These are phyloP conservation scores for Drosophila paramelanica DNA, from an alignment of 2,888 invertebrate genomes.

Conservation along the genomic window DNA sequence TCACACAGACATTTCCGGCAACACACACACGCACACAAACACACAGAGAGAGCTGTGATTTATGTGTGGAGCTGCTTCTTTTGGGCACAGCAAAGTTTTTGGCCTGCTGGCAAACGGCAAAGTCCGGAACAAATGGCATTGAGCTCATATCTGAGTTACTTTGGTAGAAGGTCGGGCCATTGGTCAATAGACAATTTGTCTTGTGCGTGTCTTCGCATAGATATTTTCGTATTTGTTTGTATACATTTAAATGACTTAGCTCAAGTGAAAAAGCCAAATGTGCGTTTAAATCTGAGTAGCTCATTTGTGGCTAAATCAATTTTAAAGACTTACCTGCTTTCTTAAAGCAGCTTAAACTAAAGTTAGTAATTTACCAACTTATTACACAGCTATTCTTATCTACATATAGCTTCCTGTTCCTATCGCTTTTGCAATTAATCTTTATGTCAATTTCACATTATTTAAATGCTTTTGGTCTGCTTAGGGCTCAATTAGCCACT, in stretches of 20 bases:
- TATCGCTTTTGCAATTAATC: slow-evolving; percentile 28
- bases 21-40: slow-evolving; percentile 1
- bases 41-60: slow-evolving; percentile 39
- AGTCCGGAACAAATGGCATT: slow-evolving; percentile 20
- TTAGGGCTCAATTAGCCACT: slow-evolving; percentile 34
- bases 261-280: slow-evolving; percentile 2
- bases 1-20: slow-evolving; percentile 17
- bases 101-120: no score
- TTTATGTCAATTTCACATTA: slow-evolving; percentile 10
- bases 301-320: background rate
- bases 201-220: slow-evolving; percentile 50
- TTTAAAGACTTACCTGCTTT: no score
- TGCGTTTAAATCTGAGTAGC: slow-evolving; percentile 5
- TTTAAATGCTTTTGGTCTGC: slow-evolving; percentile 6
- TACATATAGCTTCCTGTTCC: slow-evolving; percentile 5
- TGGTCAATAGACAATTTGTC: slow-evolving; percentile 51
- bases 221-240: slow-evolving; percentile 49
- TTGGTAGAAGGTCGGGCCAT: slow-evolving; percentile 26
- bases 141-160: slow-evolving; percentile 28
- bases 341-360: no score
- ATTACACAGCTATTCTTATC: slow-evolving; percentile 6
- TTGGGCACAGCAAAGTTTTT: slow-evolving; percentile 16
- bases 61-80: slow-evolving; percentile 51
- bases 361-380: background rate
- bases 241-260: slow-evolving; percentile 25